Percentiles rank a stretch among this genome's conserved stretches.
phyloP scores from a whole-genome alignment of 2,888 invertebrate species.

The Brachyopa scutellaris region DNA sequence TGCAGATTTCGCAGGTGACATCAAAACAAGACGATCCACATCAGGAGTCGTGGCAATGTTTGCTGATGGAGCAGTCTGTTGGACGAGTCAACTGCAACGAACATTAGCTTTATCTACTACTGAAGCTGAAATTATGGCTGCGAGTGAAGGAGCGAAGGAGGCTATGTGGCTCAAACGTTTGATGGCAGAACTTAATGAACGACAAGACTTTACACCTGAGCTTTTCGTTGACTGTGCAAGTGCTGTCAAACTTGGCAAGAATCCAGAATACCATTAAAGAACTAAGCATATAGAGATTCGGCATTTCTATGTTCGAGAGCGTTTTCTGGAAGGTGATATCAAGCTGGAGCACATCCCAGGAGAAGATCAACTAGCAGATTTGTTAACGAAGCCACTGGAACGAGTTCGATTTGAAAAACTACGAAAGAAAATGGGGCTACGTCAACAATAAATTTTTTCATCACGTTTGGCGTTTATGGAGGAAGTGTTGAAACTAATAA shows the following conservation, averaged over 20 bases:
- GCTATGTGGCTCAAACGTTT: constrained; percentile 11
- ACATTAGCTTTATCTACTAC: constrained; percentile 3
- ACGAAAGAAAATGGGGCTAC: neutral
- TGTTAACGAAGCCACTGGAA: neutral
- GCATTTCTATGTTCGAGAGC: constrained; percentile 4
- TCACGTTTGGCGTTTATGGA: neutral
- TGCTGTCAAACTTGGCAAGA: constrained; percentile 11
- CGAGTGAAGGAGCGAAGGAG: constrained; percentile 13
- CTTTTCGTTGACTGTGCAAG: neutral
- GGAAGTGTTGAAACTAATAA: too few relatives aligned
- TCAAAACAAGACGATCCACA: constrained; percentile 9
- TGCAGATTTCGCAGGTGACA: constrained; percentile 24
- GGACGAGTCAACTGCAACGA: constrained; percentile 1
- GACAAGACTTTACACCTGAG: constrained; percentile 2
- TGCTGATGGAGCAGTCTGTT: constrained; percentile 8
- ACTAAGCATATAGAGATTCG: neutral
- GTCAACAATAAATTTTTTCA: neutral
- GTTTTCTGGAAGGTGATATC: constrained; percentile 3
- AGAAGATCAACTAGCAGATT: neutral
- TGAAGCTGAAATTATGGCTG: constrained; percentile 7
- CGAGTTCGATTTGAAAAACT: neutral
- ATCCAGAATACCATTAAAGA: constrained; percentile 2
- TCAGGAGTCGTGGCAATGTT: constrained; percentile 14
- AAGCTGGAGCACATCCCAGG: constrained; percentile 12
- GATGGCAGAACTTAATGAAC: constrained; percentile 10